Evolutionary conservation across 2,888 invertebrate genomes (phyloP).

Genomic region (Orthosia gothica): DNA sequence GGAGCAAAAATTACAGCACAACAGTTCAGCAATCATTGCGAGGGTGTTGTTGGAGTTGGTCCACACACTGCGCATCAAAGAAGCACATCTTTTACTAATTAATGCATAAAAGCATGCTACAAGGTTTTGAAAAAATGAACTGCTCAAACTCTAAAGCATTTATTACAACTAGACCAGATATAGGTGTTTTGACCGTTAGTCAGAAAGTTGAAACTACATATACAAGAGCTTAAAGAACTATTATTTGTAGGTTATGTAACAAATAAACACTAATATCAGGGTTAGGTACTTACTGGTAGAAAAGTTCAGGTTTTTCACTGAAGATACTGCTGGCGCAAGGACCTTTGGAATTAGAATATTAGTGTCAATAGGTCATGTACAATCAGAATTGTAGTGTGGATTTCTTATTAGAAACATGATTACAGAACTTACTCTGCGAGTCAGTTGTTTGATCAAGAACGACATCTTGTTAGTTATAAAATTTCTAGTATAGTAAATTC

Average conservation of each 20-base stretch:
- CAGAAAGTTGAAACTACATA: not conserved
- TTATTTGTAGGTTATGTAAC: conserved; percentile 69
- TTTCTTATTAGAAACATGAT: not conserved
- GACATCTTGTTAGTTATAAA: conserved; percentile 74
- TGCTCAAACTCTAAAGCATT: too few relatives aligned
- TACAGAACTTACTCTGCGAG: conserved; percentile 77
- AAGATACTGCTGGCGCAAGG: conserved; percentile 76
- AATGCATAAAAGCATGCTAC: too few relatives aligned
- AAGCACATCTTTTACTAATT: too few relatives aligned
- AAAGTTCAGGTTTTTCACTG: conserved; percentile 78
- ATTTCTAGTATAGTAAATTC: conserved; percentile 20
- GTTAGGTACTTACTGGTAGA: conserved; percentile 86
- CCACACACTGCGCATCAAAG: too few relatives aligned
- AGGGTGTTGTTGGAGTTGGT: too few relatives aligned
- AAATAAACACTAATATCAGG: conserved; percentile 2
- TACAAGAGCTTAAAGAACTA: not conserved
- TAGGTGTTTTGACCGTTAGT: not conserved
- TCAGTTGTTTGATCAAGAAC: conserved; percentile 78
- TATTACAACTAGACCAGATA: too few relatives aligned
- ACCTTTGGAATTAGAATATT: conserved; percentile 70
- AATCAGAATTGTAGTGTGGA: not conserved
- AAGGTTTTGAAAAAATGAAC: too few relatives aligned
- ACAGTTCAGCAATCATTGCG: too few relatives aligned
- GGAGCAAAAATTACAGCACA: too few relatives aligned
- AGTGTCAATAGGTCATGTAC: conserved; percentile 25